A percentile compares a stretch with the other conserved stretches of the same genome.
Evolutionary conservation across 2,888 invertebrate genomes (phyloP).

Genomic region (Rhogogaster chlorosoma): DNA sequence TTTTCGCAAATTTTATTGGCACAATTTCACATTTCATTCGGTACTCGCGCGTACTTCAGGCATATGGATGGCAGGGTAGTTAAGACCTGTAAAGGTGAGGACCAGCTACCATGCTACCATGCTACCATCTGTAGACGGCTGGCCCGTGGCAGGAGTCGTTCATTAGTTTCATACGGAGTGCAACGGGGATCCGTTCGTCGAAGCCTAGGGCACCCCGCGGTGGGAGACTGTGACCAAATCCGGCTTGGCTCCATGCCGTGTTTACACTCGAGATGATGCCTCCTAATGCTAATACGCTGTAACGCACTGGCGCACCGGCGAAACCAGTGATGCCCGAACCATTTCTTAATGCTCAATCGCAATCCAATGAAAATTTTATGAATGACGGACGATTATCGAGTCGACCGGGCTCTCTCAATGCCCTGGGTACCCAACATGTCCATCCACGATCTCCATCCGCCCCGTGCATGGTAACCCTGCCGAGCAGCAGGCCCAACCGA

Average conservation of each 20-base stretch:
- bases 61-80: background rate
- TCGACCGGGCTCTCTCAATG: slow-evolving; percentile 77
- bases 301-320: slow-evolving; percentile 39
- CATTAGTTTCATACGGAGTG: slow-evolving; percentile 44
- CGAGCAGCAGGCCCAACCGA: slow-evolving; percentile 25
- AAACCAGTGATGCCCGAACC: slow-evolving; percentile 48
- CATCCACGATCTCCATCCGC: slow-evolving; percentile 58
- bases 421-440: slow-evolving; percentile 66
- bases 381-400: slow-evolving; percentile 77
- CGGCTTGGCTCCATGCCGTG: slow-evolving; percentile 75
- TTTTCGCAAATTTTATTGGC: background rate
- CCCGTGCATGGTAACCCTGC: slow-evolving; percentile 15
- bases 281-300: slow-evolving; percentile 75
- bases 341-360: slow-evolving; percentile 77
- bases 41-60: background rate
- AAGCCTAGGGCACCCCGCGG: slow-evolving; percentile 63
- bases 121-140: slow-evolving; percentile 45
- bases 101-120: too few species aligned
- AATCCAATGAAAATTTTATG: slow-evolving; percentile 78
- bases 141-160: slow-evolving; percentile 48
- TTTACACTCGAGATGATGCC: slow-evolving; percentile 78
- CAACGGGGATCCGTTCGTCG: slow-evolving; percentile 2
- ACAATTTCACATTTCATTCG: background rate
- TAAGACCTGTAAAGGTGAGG: slow-evolving; percentile 29
- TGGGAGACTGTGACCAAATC: slow-evolving; percentile 76